Conservation (phyloP, 2,113 vertebrate genomes). For the Pachypanchax playfairii region DNA sequence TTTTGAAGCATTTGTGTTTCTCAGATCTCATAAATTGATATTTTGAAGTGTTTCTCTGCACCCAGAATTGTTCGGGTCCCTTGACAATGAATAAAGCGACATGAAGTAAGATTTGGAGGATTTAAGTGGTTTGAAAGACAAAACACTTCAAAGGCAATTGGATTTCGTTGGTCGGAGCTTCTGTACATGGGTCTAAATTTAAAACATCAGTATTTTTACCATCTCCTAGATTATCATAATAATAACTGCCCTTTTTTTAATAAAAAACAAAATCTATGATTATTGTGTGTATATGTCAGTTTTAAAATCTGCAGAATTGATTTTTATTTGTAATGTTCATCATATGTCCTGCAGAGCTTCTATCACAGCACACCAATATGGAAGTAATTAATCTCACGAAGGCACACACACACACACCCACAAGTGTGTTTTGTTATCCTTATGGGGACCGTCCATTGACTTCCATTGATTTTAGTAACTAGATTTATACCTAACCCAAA, state of each 20-base stretch:
- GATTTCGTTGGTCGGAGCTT: slow-evolving; percentile 23
- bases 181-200: slow-evolving; percentile 15
- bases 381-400: slow-evolving; percentile 59
- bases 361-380: slow-evolving; percentile 31
- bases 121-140: slow-evolving; percentile 33
- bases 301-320: slow-evolving; percentile 13
- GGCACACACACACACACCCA: slow-evolving; percentile 1
- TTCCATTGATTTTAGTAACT: too few species aligned
- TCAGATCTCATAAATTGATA: slow-evolving; percentile 19
- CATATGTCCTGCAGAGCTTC: slow-evolving; percentile 23
- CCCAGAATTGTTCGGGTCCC: slow-evolving; percentile 11
- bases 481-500: too few species aligned
- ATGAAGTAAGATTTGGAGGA: slow-evolving; percentile 34
- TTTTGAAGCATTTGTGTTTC: slow-evolving; percentile 26
- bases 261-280: too few species aligned
- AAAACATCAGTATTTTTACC: slow-evolving; percentile 8
- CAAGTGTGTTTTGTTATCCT: too few species aligned
- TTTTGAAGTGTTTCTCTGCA: slow-evolving; percentile 37
- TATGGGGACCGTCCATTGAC: too few species aligned
- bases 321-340: slow-evolving; percentile 35
- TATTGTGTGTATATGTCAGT: neutral
- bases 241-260: slow-evolving; percentile 19
- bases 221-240: slow-evolving; percentile 14
- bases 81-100: slow-evolving; percentile 9
- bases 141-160: slow-evolving; percentile 24